Percentiles rank a stretch among this genome's conserved stretches.
Conservation (phyloP, 2,113 vertebrate species). For the Salvator merianae region DNA sequence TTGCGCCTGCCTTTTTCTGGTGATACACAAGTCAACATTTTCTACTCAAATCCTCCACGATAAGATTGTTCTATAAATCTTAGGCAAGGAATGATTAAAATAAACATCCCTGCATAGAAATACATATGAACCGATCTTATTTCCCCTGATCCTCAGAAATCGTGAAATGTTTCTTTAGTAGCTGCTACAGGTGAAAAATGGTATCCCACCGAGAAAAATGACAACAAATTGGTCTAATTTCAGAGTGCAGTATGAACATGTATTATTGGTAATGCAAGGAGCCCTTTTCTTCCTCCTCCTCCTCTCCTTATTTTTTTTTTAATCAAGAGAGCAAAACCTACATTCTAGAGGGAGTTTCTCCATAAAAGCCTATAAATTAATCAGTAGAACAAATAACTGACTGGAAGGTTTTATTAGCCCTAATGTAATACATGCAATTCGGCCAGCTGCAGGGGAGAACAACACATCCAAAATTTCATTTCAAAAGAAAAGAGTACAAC, state of each 20-base stretch:
- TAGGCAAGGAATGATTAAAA: not conserved
- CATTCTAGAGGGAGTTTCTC: conserved; percentile 15
- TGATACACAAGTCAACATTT: too few species aligned
- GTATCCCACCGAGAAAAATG: not conserved
- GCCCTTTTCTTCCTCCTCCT: not conserved
- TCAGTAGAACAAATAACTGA: conserved; percentile 44
- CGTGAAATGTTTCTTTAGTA: conserved; percentile 21
- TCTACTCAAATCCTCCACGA: not conserved
- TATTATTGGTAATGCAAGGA: conserved; percentile 21
- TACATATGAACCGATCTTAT: conserved; percentile 4
- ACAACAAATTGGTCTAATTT: conserved; percentile 43
- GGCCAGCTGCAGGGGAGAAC: not conserved
- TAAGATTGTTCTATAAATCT: not conserved
- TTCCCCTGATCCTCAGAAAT: not conserved
- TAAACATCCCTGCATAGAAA: not conserved
- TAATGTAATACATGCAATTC: conserved; percentile 43
- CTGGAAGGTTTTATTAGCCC: conserved; percentile 45
- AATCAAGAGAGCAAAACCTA: not conserved
- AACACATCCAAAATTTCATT: conserved; percentile 14
- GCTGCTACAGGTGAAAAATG: not conserved
- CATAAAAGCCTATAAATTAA: conserved; percentile 60
- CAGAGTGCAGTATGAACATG: conserved; percentile 28
- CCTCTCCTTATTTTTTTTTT: conserved; percentile 7
- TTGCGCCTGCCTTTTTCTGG: too few species aligned
- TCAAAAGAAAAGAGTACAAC: conserved; percentile 36